These are phyloP conservation scores for Chaetorhynchus papuensis DNA, from an alignment of 2,113 vertebrate species.

Conservation along the genomic window DNA sequence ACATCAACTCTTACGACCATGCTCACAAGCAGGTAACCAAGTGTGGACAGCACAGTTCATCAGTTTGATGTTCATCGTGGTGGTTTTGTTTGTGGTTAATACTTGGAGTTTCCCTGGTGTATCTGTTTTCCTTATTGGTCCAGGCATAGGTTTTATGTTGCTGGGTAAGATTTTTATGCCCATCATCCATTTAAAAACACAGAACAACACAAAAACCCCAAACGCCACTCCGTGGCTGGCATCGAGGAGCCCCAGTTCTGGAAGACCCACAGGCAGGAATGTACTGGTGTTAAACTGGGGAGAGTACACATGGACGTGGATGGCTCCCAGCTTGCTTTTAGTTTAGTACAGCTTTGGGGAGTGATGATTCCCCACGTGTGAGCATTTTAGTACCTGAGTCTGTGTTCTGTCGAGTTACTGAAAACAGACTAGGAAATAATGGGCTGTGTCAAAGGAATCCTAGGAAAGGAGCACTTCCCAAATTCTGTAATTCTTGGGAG, in stretches of 20 bases:
- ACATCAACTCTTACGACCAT: constrained; percentile 98
- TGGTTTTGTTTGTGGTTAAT: neutral
- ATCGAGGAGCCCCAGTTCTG: neutral
- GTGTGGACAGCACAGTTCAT: neutral
- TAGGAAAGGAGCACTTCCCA: neutral
- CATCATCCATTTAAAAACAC: neutral
- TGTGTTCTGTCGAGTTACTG: neutral
- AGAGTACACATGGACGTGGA: accelerated
- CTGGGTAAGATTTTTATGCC: neutral
- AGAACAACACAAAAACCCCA: neutral
- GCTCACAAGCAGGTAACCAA: constrained; percentile 94
- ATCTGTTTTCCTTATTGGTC: neutral
- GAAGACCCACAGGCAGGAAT: neutral
- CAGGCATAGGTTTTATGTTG: neutral
- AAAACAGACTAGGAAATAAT: neutral
- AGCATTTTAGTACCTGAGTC: neutral
- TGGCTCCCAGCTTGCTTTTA: neutral
- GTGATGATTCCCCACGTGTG: accelerated
- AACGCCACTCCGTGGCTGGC: accelerated
- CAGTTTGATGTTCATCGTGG: neutral
- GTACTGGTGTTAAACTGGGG: neutral
- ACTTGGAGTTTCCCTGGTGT: neutral
- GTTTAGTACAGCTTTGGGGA: neutral
- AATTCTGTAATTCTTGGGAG: neutral
- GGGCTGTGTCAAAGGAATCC: neutral